These are phyloP conservation scores for Julus scandinavius DNA, from an alignment of 2,888 invertebrate species.

Conservation along the genomic window DNA sequence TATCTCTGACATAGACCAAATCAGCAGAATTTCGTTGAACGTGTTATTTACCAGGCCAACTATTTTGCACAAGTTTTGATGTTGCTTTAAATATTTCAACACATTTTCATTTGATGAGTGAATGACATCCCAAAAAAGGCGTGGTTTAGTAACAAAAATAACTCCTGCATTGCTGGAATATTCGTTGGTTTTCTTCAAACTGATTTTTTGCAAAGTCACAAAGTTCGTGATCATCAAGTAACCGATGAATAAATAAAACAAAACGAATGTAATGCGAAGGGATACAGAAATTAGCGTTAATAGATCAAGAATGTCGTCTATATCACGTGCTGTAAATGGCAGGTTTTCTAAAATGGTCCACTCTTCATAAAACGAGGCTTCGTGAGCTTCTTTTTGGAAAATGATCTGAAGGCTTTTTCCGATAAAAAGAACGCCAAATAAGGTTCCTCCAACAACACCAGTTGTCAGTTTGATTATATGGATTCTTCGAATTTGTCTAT, in stretches of 20 bases:
- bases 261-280: neutral
- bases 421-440: neutral
- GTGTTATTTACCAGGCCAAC: neutral
- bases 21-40: neutral
- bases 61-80: neutral
- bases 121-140: neutral
- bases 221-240: neutral
- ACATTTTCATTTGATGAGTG: neutral
- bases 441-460: neutral
- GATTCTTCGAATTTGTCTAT: neutral
- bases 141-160: neutral
- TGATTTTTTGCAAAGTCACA: neutral
- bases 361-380: neutral
- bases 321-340: neutral
- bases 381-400: neutral
- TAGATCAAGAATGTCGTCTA: neutral
- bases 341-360: neutral
- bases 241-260: conserved; percentile 15
- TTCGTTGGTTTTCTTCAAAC: neutral
- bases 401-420: neutral
- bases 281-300: neutral
- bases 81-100: neutral
- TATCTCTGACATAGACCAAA: conserved; percentile 13
- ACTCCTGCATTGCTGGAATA: neutral
- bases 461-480: neutral